phyloP scores from a whole-genome alignment of 2,888 invertebrate genomes.

The Melinaea menophilus region DNA sequence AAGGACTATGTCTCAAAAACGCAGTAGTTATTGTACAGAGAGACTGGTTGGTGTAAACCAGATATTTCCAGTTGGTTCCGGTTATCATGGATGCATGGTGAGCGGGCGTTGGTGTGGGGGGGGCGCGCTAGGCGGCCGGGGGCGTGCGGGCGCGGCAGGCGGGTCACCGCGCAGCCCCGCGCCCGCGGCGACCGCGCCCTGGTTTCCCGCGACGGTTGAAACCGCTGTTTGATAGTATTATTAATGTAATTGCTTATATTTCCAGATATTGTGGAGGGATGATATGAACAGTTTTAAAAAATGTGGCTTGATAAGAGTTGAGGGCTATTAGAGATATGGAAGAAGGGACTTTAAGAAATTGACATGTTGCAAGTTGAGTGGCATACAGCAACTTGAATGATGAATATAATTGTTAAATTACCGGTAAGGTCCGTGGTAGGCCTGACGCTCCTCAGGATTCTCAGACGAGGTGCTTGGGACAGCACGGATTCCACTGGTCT shows the following conservation, averaged over 20 bases:
- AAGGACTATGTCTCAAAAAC: too few relatives aligned
- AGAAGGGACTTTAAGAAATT: too few relatives aligned
- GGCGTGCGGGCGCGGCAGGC: slow-evolving; percentile 31
- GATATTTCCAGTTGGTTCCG: too few relatives aligned
- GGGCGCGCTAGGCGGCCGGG: slow-evolving; percentile 41
- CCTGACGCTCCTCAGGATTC: slow-evolving; percentile 20
- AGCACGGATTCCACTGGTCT: slow-evolving; percentile 37
- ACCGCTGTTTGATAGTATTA: slow-evolving; percentile 44
- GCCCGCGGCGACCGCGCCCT: slow-evolving; percentile 64
- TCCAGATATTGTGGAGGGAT: too few relatives aligned
- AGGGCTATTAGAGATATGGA: too few relatives aligned
- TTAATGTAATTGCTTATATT: too few relatives aligned
- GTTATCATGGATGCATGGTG: too few relatives aligned
- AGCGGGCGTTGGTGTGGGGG: slow-evolving; percentile 6
- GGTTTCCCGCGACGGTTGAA: slow-evolving; percentile 71
- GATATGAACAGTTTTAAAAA: too few relatives aligned
- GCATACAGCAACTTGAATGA: neutral
- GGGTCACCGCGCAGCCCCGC: slow-evolving; percentile 55
- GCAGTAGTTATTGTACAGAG: too few relatives aligned
- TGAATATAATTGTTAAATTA: slow-evolving; percentile 28
- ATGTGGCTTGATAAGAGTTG: too few relatives aligned
- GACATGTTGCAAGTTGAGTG: too few relatives aligned
- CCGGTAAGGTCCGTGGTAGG: slow-evolving; percentile 64
- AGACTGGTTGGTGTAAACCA: too few relatives aligned
- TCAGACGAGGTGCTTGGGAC: slow-evolving; percentile 40